Conservation (phyloP, 2,113 vertebrate genomes). For the Ardeotis arabs region DNA sequence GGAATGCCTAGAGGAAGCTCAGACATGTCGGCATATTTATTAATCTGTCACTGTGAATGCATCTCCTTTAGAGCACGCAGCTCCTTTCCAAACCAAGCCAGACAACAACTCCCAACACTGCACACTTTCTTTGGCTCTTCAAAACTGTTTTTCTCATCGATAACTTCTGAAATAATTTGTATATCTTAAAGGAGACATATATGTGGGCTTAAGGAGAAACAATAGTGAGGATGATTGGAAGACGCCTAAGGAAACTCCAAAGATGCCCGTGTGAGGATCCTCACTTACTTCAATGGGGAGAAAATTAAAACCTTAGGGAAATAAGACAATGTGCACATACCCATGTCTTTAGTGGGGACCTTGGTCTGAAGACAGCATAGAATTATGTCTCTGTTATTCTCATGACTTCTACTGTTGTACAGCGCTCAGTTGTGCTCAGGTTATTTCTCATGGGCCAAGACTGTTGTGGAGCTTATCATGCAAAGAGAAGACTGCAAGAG, state of each 20-base stretch:
- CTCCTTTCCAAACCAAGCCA: background rate
- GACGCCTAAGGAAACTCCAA: background rate
- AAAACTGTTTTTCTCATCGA: background rate
- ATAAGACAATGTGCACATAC: background rate
- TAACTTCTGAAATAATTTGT: background rate
- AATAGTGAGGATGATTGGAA: background rate
- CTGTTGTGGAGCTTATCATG: background rate
- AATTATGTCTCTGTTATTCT: background rate
- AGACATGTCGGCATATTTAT: background rate
- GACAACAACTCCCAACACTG: background rate
- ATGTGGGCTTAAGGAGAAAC: background rate
- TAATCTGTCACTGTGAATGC: background rate
- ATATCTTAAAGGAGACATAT: background rate
- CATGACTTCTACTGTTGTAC: background rate
- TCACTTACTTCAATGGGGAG: background rate
- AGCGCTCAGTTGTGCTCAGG: background rate
- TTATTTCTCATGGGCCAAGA: background rate
- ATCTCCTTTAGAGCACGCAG: background rate
- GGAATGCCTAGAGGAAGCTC: background rate
- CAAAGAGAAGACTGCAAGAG: background rate
- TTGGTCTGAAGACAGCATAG: background rate
- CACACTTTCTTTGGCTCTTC: background rate
- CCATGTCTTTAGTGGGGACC: background rate
- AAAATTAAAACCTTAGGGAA: background rate
- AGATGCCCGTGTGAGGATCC: background rate